Evolutionary conservation across 2,888 invertebrate genomes (phyloP).

Genomic region (Tipula lateralis): DNA sequence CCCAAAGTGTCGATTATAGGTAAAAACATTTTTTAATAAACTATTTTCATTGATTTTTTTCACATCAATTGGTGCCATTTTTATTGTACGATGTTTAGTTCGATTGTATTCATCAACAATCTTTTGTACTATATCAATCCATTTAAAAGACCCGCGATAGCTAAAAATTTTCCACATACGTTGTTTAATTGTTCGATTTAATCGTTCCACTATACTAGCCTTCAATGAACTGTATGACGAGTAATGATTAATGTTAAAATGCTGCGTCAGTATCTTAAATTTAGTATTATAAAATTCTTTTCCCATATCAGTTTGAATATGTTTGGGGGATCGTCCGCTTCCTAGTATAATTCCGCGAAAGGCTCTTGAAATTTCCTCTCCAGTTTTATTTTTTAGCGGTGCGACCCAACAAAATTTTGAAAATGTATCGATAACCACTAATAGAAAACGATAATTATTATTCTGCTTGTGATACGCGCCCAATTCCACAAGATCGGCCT

Average conservation of each 20-base stretch:
- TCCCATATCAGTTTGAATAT: too few relatives aligned
- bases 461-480: not conserved
- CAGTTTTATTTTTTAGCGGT: too few relatives aligned
- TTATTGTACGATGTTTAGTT: slow-evolving; percentile 42
- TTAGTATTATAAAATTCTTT: too few relatives aligned
- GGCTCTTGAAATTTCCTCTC: too few relatives aligned
- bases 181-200: too few relatives aligned
- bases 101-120: not conserved
- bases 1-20: slow-evolving; percentile 30
- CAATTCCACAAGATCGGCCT: slow-evolving; percentile 27
- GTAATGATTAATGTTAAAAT: not conserved
- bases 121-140: too few relatives aligned
- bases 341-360: too few relatives aligned
- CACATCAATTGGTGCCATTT: slow-evolving; percentile 40
- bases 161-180: too few relatives aligned
- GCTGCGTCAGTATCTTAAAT: not conserved
- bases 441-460: too few relatives aligned
- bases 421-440: not conserved
- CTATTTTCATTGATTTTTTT: slow-evolving; percentile 39
- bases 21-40: slow-evolving; percentile 37
- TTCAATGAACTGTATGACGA: too few relatives aligned
- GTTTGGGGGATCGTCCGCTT: not conserved
- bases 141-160: not conserved
- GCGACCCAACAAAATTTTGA: not conserved
- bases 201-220: too few relatives aligned